Evolutionary conservation across 1,140 invertebrate genomes (phyloP), one percentile per base, ranked within the genome.

Genomic region (Penaeus chinensis): DNA sequence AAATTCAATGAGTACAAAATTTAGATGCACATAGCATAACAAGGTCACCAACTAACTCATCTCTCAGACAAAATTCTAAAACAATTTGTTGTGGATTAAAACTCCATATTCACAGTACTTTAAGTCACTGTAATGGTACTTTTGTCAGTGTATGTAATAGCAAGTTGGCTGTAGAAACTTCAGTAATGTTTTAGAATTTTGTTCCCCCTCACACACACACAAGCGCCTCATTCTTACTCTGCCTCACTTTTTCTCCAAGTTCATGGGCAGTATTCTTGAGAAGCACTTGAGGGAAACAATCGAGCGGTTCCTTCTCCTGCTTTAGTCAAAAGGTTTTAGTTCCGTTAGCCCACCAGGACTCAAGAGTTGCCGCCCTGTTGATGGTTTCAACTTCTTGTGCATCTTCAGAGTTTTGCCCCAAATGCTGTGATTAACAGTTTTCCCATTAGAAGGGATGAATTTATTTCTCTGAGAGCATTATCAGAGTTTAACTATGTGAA

Each of bases 351-450:
- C 27, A 27, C 71, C 42, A 74, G 71, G 71, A 74, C 71, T 74
- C 24, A 74, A 37, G 71, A 74, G 71, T 74, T 74, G 71, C 42
- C 42, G 27, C 71, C 71, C 42, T 74, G 71, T 24, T 3, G 42
- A 32, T 32, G 42, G 62, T 74, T 32, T 27, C 27, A 16, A 81
- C 60, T 62, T 82, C 80, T 20, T 63, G 80, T 32, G 54, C 60
- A 82, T 62, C 80, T 82, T 82, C 62, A 65, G 62, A 82, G 65
- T 82, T 66, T 82, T 82, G 80, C 80, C 62, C 27, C 60, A 63
- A 82, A 82, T 65, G 80, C 80, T 82, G 80, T 82, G 80, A 82
- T 82, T 82, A 24, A 42, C 80, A 65, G 62, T 82, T 82, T 82
- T 82, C 37, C 80, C 80, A 62, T 65, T 62, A 32, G 37, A 61